A percentile compares a stretch with the other conserved stretches of the same genome.
Conservation (phyloP, 2,113 vertebrate genomes). For the Myrmecobius fasciatus region DNA sequence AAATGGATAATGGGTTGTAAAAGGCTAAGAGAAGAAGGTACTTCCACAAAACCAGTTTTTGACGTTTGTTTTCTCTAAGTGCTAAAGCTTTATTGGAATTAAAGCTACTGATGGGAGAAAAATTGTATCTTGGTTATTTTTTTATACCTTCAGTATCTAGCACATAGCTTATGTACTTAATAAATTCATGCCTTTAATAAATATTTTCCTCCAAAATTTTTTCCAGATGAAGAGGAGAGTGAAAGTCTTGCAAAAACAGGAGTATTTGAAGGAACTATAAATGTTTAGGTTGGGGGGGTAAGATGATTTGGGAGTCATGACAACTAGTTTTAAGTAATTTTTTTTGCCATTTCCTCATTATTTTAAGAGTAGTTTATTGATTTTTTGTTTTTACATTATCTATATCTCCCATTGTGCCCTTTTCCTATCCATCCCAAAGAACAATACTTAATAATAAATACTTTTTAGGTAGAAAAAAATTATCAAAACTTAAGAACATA, state of each 20-base stretch:
- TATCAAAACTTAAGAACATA: neutral
- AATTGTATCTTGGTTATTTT: neutral
- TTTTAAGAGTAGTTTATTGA: neutral
- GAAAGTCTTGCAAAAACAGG: neutral
- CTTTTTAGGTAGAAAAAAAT: neutral
- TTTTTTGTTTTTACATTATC: neutral
- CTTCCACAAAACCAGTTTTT: neutral
- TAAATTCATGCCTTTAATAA: neutral
- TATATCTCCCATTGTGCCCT: neutral
- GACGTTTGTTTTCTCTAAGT: neutral
- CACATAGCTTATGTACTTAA: neutral
- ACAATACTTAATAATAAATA: neutral
- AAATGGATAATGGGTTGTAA: neutral
- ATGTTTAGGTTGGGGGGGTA: neutral
- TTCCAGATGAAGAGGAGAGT: neutral
- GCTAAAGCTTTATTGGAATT: neutral
- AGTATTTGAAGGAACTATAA: neutral
- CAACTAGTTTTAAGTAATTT: neutral
- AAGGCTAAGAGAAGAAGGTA: neutral
- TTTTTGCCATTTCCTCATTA: neutral
- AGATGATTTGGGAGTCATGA: neutral
- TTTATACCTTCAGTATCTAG: neutral
- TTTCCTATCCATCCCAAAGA: neutral
- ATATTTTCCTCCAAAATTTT: neutral
- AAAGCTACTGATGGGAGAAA: neutral